Evolutionary conservation across 2,888 invertebrate genomes (phyloP), one percentile per base, ranked within the genome.

Genomic region (Lottia scabra): DNA sequence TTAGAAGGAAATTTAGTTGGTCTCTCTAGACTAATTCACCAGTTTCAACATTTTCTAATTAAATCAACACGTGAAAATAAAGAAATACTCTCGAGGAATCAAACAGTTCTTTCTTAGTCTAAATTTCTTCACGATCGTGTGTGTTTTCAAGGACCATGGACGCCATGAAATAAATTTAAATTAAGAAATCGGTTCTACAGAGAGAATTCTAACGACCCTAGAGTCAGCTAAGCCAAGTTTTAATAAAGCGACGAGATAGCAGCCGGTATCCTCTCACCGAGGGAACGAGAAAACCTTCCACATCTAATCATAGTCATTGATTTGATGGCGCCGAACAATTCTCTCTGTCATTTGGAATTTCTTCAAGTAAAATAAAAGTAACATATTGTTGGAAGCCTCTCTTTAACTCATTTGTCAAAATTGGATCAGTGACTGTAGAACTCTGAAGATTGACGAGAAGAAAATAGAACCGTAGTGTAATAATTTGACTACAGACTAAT

Each of bases 321-420:
- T 64, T 64, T 65, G 70, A 64, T 65, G 70, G 64, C 70, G 65
- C 64, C 38, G 19, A 65, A 64, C 44, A 64, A 46, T 44, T 43
- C 66, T 62, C 64, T 65, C 64, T 63, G 64, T 70, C 45, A 70
- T 70, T 70, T 45, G 48, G 70, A 65, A 70, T 70, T 70, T 64
- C 65, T 67, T 63, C 27, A 43, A 56, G 27, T 63, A 68, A 62
- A 46, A 63, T 68, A 69, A 64, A 63, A 56, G 72, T 38, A 75
- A 72, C 72, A 72, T 70, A 72, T 71, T 72, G 75, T 23, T 70
- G 67, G 38, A 70, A 56, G 38, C 63, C 46, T 43, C 72, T 75
- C 72, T 56, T 75, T 72, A 75, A 56, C 44, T 70, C 75, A 72
- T 75, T 75, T 75, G 75, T 75, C 75, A 72, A 70, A 69, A 64